A percentile compares a stretch with the other conserved stretches of the same genome.
Evolutionary conservation across 2,888 invertebrate genomes (phyloP).

Genomic region (Eilema griseolum): DNA sequence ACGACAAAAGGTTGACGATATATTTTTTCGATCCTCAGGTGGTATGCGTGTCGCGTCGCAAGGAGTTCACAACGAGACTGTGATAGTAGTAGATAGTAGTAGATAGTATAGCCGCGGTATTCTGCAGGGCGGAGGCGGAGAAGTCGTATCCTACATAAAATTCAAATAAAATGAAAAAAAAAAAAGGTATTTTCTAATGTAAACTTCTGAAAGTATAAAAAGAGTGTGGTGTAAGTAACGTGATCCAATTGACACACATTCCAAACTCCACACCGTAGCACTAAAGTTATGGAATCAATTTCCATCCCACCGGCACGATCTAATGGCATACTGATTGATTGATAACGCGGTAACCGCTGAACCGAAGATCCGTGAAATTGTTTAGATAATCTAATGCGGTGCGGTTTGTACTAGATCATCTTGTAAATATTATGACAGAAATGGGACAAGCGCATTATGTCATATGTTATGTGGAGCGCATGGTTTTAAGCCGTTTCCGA

Average conservation of each 20-base stretch:
- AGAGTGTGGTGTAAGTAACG: not conserved
- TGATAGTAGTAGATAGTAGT: no score
- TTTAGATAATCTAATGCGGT: slow-evolving; percentile 30
- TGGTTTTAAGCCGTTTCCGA: no score
- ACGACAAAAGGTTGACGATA: no score
- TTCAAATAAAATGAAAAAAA: no score
- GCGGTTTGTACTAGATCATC: slow-evolving; percentile 20
- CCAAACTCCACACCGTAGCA: not conserved
- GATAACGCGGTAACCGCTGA: slow-evolving; percentile 31
- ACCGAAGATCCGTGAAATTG: slow-evolving; percentile 29
- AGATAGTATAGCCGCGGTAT: no score
- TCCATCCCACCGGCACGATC: slow-evolving; percentile 13
- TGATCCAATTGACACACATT: not conserved
- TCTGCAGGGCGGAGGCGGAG: no score
- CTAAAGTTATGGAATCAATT: slow-evolving; percentile 13
- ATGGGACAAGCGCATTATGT: slow-evolving; percentile 9
- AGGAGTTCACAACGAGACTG: no score
- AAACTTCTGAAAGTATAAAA: not conserved
- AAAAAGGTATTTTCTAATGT: no score
- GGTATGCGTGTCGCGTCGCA: no score
- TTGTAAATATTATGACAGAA: slow-evolving; percentile 15
- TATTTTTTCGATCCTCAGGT: no score
- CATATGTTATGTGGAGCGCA: no score
- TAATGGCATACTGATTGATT: slow-evolving; percentile 38
- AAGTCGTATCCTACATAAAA: no score